Evolutionary conservation across 2,888 invertebrate genomes (phyloP).

Genomic region (Agrotis clavis): DNA sequence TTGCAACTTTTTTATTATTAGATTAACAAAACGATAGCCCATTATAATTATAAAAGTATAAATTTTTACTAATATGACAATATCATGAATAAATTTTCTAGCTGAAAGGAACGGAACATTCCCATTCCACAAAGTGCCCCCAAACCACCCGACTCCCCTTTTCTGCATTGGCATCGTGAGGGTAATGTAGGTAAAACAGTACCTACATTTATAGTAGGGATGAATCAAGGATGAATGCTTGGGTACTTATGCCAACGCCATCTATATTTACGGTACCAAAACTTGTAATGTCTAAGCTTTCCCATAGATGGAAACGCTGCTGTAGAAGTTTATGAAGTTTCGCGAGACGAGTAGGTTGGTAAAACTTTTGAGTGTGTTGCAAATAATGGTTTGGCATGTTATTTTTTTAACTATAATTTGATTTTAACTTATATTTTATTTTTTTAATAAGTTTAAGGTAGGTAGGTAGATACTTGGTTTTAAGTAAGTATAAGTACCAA

Average conservation of each 20-base stretch:
- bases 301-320: slow-evolving; percentile 23
- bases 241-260: slow-evolving; percentile 15
- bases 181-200: slow-evolving; percentile 32
- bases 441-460: neutral
- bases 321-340: slow-evolving; percentile 31
- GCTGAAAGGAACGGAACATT: slow-evolving; percentile 18
- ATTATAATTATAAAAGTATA: too few species aligned
- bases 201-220: neutral
- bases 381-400: neutral
- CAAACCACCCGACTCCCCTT: slow-evolving; percentile 23
- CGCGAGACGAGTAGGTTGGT: neutral
- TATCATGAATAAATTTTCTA: slow-evolving; percentile 20
- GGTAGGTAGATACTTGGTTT: neutral
- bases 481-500: too few species aligned
- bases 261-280: slow-evolving; percentile 4
- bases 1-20: too few species aligned
- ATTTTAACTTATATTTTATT: slow-evolving; percentile 1
- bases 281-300: neutral
- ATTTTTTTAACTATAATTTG: too few species aligned
- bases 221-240: neutral
- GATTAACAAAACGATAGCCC: too few species aligned
- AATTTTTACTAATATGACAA: slow-evolving; percentile 10
- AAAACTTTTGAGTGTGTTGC: slow-evolving; percentile 9
- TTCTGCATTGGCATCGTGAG: slow-evolving; percentile 14
- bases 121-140: slow-evolving; percentile 8